These are phyloP conservation scores for Synergus laeviventris DNA, from an alignment of 2,888 invertebrate species.

Conservation along the genomic window DNA sequence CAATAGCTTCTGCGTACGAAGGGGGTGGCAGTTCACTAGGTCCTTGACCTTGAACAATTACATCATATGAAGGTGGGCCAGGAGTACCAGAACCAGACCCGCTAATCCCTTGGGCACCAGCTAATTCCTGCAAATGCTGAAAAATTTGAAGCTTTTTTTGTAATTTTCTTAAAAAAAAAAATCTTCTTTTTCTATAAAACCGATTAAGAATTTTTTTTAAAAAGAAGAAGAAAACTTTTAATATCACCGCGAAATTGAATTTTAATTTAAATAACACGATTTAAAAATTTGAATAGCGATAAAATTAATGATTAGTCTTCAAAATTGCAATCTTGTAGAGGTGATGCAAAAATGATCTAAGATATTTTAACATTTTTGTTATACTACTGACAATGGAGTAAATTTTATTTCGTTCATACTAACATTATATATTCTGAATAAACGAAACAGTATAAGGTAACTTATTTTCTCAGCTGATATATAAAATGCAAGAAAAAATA, in stretches of 20 bases:
- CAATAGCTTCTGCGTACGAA: constrained; percentile 80
- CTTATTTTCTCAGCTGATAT: too few relatives aligned
- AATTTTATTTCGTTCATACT: too few relatives aligned
- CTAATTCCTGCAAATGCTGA: constrained; percentile 78
- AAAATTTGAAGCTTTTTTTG: background rate
- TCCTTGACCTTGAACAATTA: constrained; percentile 76
- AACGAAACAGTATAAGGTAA: too few relatives aligned
- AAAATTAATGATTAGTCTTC: constrained; percentile 1
- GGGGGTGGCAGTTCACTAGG: constrained; percentile 80
- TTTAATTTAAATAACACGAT: background rate
- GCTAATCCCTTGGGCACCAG: constrained; percentile 78
- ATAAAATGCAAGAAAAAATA: too few relatives aligned
- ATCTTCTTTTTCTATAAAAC: background rate
- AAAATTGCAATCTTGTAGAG: background rate
- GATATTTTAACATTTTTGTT: too few relatives aligned
- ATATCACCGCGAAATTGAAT: background rate
- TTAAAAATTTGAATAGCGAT: constrained; percentile 2
- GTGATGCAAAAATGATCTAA: too few relatives aligned
- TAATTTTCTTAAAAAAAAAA: background rate
- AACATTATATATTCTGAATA: too few relatives aligned
- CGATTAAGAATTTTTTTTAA: background rate
- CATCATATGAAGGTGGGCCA: constrained; percentile 81
- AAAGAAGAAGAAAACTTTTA: background rate
- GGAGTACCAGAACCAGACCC: constrained; percentile 78
- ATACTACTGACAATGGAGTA: too few relatives aligned